These are phyloP conservation scores for Brachyrhaphis roseni DNA, from an alignment of 2,797 vertebrate species.

Conservation along the genomic window DNA sequence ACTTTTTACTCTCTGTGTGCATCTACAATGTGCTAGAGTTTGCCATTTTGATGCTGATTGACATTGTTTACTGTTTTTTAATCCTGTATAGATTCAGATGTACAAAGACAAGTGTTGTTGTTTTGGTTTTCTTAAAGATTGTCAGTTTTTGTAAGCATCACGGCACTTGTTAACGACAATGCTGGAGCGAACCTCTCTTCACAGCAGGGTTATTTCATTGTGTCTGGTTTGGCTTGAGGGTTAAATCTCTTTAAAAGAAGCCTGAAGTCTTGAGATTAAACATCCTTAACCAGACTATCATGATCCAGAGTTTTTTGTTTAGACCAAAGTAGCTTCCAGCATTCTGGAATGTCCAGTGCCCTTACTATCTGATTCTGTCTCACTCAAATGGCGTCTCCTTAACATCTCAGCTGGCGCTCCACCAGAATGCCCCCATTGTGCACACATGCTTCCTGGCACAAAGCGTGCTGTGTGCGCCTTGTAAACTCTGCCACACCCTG, in stretches of 20 bases:
- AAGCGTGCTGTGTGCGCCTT: conserved; percentile 73
- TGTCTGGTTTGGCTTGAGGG: conserved; percentile 32
- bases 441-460: conserved; percentile 79
- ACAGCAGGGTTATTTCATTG: conserved; percentile 51
- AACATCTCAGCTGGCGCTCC: conserved; percentile 48
- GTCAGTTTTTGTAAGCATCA: conserved; percentile 54
- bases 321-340: conserved; percentile 44
- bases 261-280: conserved; percentile 26
- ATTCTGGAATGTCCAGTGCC: conserved; percentile 32
- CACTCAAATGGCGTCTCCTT: conserved; percentile 37
- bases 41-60: conserved; percentile 67
- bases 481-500: conserved; percentile 62
- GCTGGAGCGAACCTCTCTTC: conserved; percentile 75
- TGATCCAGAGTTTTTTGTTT: conserved; percentile 27
- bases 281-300: conserved; percentile 13
- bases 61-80: conserved; percentile 67
- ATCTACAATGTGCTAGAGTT: conserved; percentile 70
- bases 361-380: conserved; percentile 27
- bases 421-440: conserved; percentile 51
- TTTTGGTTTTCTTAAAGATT: conserved; percentile 47
- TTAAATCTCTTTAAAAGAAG: conserved; percentile 36
- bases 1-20: conserved; percentile 61
- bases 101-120: conserved; percentile 60
- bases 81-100: conserved; percentile 72
- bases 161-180: conserved; percentile 60